Evolutionary conservation across 2,888 invertebrate genomes (phyloP), one percentile per base, ranked within the genome.

Genomic region (Drepana falcataria): DNA sequence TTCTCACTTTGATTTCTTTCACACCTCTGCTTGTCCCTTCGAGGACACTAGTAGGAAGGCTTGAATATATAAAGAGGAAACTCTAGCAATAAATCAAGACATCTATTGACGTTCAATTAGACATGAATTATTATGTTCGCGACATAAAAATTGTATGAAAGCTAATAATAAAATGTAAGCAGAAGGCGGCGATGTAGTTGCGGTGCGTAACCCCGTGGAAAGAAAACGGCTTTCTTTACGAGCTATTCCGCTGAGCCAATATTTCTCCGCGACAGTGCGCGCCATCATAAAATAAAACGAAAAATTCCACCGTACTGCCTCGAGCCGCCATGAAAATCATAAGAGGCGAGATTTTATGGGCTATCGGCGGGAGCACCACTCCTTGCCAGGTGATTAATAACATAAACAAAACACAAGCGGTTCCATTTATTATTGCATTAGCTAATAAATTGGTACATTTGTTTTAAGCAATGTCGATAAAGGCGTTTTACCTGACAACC

Each of bases 201-300:
- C 83, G 82, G 84, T 87, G 88, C 87, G 88, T 88, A 85, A 82
- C 87, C 79, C 81, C 81, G 86, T 83, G 80, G 80, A 82, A 85
- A 80, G 83, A 81, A 84, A 87, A 87, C 87, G 83, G 86, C 85
- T 85, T 85, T 85, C 89, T 90, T 91, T 91, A 91, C 89, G 91
- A 91, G 85, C 90, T 87, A 89, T 90, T 91, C 84, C 88, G 85
- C 81, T 81, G 87, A 90, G 87, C 91, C 90, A 90, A 90, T 91
- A 91, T 91, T 89, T 90, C 89, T 89, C 79, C 85, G 89, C 88
- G 89, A 88, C 90, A 90, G 89, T 85, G 87, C 89, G 88, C 85
- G 83, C 84, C 82, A 85, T 85, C 90, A 90, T 91, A 91, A 91
- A 91, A 90, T 91, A 91, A 90, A 90, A 90, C 90, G 90, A 89